These are phyloP conservation scores for Drosophila nigromelanica DNA, from an alignment of 1,140 invertebrate genomes.

Conservation along the genomic window DNA sequence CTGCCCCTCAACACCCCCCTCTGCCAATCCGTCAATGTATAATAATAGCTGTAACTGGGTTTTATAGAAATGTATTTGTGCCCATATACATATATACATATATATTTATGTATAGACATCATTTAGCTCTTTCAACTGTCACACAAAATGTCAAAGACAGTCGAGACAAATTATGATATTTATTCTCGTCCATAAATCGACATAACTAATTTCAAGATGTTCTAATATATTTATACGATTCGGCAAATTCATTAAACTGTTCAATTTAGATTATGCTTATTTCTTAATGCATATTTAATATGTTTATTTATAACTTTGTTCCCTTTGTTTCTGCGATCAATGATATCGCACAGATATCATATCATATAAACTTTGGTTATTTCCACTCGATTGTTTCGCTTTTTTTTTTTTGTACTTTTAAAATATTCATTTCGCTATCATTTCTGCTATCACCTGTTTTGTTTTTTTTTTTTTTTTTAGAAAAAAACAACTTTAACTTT, in stretches of 20 bases:
- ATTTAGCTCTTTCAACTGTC: slow-evolving; percentile 30
- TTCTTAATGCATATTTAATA: too few relatives aligned
- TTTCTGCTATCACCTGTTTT: slow-evolving; percentile 10
- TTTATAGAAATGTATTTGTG: not conserved
- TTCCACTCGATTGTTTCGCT: not conserved
- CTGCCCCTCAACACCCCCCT: not conserved
- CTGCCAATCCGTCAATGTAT: not conserved
- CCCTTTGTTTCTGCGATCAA: not conserved
- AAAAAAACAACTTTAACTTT: slow-evolving; percentile 15
- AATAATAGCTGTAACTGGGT: slow-evolving; percentile 13
- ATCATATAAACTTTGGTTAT: not conserved
- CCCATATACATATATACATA: not conserved
- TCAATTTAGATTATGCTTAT: too few relatives aligned
- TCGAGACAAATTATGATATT: slow-evolving; percentile 5
- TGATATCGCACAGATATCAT: not conserved
- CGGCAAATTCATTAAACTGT: too few relatives aligned
- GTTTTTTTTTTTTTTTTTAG: not conserved
- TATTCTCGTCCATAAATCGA: not conserved
- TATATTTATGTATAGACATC: slow-evolving; percentile 10
- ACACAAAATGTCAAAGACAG: slow-evolving; percentile 30
- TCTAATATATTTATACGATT: too few relatives aligned
- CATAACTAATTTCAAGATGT: not conserved
- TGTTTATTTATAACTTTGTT: too few relatives aligned
- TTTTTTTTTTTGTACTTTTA: not conserved
- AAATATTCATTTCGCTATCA: slow-evolving; percentile 8